Percentiles rank a stretch among this genome's conserved stretches.
Conservation (phyloP, 2,797 vertebrate species). For the Xiphophorus birchmanni region DNA sequence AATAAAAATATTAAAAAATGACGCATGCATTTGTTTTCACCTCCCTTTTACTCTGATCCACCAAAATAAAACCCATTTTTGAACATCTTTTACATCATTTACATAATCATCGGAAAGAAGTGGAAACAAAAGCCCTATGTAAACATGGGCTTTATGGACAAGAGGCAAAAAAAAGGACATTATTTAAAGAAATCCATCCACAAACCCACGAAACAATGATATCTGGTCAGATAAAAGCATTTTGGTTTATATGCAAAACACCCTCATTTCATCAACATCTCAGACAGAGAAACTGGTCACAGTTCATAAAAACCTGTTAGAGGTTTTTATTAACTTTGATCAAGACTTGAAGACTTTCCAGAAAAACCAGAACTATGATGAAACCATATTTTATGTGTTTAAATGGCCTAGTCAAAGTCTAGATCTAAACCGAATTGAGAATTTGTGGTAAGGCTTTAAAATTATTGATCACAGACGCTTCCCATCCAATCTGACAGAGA, state of each 20-base stretch:
- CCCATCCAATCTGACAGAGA: neutral
- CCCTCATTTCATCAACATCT: neutral
- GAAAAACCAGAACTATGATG: neutral
- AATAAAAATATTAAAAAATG: neutral
- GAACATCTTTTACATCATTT: no score
- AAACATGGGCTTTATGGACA: neutral
- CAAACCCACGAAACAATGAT: neutral
- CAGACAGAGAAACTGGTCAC: neutral
- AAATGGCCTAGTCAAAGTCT: neutral
- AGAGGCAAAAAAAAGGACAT: neutral
- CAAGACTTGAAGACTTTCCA: neutral
- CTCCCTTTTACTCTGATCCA: neutral
- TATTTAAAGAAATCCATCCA: neutral
- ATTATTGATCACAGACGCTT: neutral
- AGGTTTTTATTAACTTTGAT: neutral
- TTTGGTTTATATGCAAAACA: neutral
- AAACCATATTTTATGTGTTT: neutral
- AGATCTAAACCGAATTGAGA: neutral
- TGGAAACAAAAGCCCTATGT: neutral
- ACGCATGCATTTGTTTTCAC: neutral
- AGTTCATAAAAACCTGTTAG: neutral
- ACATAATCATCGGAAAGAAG: neutral
- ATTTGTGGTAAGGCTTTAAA: neutral
- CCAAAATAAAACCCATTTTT: neutral
- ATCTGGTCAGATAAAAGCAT: neutral